A percentile compares a stretch with the other conserved stretches of the same genome.
Evolutionary conservation across 2,797 vertebrate genomes (phyloP).

Genomic region (Phrynocephalus guinanensis): DNA sequence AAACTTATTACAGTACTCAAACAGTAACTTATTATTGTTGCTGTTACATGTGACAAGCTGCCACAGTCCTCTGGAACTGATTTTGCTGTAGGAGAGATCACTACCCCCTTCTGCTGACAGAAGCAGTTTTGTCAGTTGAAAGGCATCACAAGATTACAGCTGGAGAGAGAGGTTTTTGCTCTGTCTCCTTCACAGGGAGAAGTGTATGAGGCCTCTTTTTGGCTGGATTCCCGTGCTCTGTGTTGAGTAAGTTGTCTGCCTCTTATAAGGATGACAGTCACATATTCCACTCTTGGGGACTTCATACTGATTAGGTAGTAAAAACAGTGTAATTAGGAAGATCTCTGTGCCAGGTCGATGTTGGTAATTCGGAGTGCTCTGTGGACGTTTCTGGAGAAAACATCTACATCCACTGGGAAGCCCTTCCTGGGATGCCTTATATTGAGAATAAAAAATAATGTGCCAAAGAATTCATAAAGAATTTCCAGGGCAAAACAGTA

Average conservation of each 20-base stretch:
- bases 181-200: not conserved
- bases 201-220: not conserved
- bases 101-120: not conserved
- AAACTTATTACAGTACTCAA: no score
- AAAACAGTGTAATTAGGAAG: not conserved
- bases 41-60: not conserved
- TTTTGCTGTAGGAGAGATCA: not conserved
- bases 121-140: not conserved
- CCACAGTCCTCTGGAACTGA: not conserved
- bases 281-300: constrained; percentile 8
- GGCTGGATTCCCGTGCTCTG: not conserved
- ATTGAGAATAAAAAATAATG: constrained; percentile 54
- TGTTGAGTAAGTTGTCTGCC: not conserved
- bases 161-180: not conserved
- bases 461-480: constrained; percentile 54
- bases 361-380: constrained; percentile 56
- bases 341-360: not conserved
- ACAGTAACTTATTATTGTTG: no score
- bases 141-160: not conserved
- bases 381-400: constrained; percentile 53
- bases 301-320: constrained; percentile 20
- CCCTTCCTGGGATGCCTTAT: constrained; percentile 44
- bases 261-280: not conserved
- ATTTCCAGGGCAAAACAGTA: constrained; percentile 48
- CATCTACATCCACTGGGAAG: constrained; percentile 54